Percentiles rank a stretch among this genome's conserved stretches.
Conservation (phyloP, 2,888 invertebrate species). For the Elgonia sp. region DNA sequence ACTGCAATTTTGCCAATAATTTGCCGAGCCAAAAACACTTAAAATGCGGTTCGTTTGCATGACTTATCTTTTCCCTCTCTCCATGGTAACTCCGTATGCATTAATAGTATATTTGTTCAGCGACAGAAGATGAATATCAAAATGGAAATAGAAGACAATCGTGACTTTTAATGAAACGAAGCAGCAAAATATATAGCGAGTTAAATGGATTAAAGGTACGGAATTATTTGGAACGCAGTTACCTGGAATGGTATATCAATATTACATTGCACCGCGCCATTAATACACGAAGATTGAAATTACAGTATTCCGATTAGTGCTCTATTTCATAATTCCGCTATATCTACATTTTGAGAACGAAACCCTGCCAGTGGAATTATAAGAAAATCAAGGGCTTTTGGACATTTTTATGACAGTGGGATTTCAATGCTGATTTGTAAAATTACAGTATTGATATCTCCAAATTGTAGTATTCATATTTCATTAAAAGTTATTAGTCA, state of each 20-base stretch:
- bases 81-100: neutral
- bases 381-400: too few species aligned
- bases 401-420: too few species aligned
- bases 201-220: conserved; percentile 28
- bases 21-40: neutral
- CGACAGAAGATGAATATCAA: conserved; percentile 54
- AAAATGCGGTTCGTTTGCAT: conserved; percentile 8
- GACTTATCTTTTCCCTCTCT: conserved; percentile 7
- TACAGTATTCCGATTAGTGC: conserved; percentile 42
- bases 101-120: conserved; percentile 34
- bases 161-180: conserved; percentile 48
- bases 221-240: conserved; percentile 39
- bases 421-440: too few species aligned
- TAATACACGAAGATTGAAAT: conserved; percentile 41
- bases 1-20: neutral
- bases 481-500: too few species aligned
- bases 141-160: conserved; percentile 52
- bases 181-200: conserved; percentile 26
- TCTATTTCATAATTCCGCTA: conserved; percentile 9
- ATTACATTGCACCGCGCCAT: conserved; percentile 30
- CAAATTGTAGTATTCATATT: too few species aligned
- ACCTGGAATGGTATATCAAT: conserved; percentile 46
- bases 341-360: conserved; percentile 8
- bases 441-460: too few species aligned
- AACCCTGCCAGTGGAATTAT: too few species aligned